Percentiles rank a stretch among this genome's conserved stretches.
These are phyloP conservation scores for Carcharodon carcharias DNA, from an alignment of 2,797 vertebrate species.

Conservation along the genomic window DNA sequence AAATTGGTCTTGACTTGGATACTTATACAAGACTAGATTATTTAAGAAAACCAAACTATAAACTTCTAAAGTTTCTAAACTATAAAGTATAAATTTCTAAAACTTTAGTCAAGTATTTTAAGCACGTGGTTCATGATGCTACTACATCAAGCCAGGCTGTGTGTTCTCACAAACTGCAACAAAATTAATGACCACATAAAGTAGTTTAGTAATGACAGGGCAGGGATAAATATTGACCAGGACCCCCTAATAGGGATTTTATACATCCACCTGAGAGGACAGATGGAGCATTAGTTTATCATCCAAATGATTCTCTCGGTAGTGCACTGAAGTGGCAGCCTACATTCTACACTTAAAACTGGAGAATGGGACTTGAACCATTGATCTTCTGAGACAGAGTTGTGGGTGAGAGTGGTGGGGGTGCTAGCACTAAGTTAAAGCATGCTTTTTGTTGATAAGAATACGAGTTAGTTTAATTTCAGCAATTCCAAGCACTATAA, in stretches of 20 bases:
- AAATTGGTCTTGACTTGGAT: not conserved
- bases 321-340: not conserved
- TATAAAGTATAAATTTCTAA: not conserved
- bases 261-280: not conserved
- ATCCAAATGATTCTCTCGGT: not conserved
- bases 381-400: not conserved
- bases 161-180: not conserved
- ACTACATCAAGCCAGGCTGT: not conserved
- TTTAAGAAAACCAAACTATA: not conserved
- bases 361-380: not conserved
- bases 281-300: too few relatives aligned
- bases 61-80: not conserved
- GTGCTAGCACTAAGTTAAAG: not conserved
- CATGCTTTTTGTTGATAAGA: not conserved
- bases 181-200: not conserved
- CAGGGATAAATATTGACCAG: not conserved
- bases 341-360: not conserved
- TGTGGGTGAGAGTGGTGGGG: not conserved
- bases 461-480: not conserved
- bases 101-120: not conserved
- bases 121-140: not conserved
- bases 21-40: not conserved
- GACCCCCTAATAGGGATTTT: not conserved
- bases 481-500: not conserved
- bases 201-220: not conserved